A percentile compares a stretch with the other conserved stretches of the same genome.
Evolutionary conservation across 2,113 vertebrate genomes (phyloP).

Genomic region (Hippocampus zosterae): DNA sequence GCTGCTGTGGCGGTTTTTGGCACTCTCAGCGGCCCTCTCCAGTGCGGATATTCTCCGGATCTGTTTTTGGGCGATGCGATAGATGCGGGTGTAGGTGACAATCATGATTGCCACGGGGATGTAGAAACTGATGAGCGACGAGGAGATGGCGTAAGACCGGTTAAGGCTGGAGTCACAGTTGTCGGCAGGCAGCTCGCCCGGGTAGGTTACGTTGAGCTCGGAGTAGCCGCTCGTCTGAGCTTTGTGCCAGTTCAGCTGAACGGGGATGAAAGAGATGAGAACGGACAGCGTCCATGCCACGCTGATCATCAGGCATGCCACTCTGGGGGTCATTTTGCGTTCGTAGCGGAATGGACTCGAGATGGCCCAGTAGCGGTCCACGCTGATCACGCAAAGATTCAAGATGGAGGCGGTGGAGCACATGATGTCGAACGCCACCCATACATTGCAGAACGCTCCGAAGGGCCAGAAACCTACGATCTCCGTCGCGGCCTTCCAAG

Average conservation of each 20-base stretch:
- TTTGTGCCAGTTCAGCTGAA: conserved; percentile 98
- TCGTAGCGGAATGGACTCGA: conserved; percentile 95
- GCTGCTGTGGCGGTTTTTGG: conserved; percentile 90
- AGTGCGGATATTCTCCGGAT: conserved; percentile 93
- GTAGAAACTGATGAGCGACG: conserved; percentile 96
- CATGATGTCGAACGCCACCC: conserved; percentile 99
- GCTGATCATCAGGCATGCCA: conserved; percentile 92
- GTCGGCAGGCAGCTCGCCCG: conserved; percentile 69
- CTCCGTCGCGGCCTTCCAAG: conserved; percentile 95
- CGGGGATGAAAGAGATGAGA: conserved; percentile 95
- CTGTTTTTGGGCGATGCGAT: conserved; percentile 94
- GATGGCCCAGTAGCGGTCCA: conserved; percentile 98
- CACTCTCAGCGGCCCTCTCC: conserved; percentile 92
- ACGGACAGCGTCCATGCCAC: conserved; percentile 93
- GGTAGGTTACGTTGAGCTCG: conserved; percentile 77
- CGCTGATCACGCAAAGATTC: conserved; percentile 96
- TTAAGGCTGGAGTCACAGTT: conserved; percentile 96
- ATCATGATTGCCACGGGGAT: conserved; percentile 98
- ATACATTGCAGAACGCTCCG: conserved; percentile 92
- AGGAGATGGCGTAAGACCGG: conserved; percentile 96
- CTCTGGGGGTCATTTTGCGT: conserved; percentile 97
- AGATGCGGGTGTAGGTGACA: conserved; percentile 96
- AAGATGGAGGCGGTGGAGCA: conserved; percentile 97
- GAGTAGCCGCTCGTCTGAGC: conserved; percentile 74
- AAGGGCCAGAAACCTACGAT: conserved; percentile 97